phyloP scores from a whole-genome alignment of 2,797 vertebrate species.

The Sebastes oblongus region DNA sequence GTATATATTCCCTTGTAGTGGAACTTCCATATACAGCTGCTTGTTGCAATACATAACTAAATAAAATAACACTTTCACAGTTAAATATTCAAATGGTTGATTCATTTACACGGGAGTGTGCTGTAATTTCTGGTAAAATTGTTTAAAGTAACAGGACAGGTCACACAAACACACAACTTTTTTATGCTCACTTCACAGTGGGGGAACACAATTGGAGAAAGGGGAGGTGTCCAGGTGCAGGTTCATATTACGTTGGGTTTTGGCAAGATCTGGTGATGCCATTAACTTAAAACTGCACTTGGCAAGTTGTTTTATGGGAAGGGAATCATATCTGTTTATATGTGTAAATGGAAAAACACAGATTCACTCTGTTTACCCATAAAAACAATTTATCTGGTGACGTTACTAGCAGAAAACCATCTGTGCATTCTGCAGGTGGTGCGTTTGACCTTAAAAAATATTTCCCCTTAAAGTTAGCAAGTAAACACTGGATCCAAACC shows the following conservation, averaged over 20 bases:
- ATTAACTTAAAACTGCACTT: conserved; percentile 63
- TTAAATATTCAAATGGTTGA: background rate
- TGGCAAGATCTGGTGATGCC: conserved; percentile 5
- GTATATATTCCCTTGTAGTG: conserved; percentile 9
- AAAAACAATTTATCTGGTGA: background rate
- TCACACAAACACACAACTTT: conserved; percentile 20
- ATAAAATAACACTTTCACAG: background rate
- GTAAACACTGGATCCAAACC: background rate
- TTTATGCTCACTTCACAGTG: conserved; percentile 33
- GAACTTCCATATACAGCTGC: conserved; percentile 19
- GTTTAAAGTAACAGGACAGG: background rate
- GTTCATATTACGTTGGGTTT: background rate
- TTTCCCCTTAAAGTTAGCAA: background rate
- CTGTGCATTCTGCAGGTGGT: background rate
- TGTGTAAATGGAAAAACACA: background rate
- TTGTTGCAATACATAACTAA: background rate
- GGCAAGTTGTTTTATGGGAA: conserved; percentile 1
- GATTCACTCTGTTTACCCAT: background rate
- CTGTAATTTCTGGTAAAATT: background rate
- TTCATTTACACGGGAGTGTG: background rate
- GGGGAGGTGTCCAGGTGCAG: conserved; percentile 27
- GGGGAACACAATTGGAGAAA: conserved; percentile 22
- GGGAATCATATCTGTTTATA: background rate
- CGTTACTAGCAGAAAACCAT: background rate
- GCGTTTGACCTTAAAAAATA: background rate